Evolutionary conservation across 2,888 invertebrate genomes (phyloP).

Genomic region (Tenodera sinensis): DNA sequence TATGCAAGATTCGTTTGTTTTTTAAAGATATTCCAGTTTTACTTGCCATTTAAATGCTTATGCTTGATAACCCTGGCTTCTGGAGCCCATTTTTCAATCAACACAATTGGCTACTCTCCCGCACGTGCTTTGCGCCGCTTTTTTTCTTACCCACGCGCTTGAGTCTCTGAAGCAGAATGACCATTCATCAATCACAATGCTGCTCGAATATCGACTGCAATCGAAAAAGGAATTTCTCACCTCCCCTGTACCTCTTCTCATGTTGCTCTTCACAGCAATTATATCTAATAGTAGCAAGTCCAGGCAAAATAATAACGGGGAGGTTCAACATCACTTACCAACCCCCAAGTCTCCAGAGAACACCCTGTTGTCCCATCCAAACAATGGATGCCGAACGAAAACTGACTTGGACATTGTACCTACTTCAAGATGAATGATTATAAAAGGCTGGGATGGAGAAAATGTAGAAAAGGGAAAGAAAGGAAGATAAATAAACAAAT

Average conservation of each 20-base stretch:
- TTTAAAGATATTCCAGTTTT: too few species aligned
- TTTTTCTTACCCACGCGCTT: background rate
- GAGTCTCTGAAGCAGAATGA: background rate
- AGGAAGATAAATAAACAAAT: too few species aligned
- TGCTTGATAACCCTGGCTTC: too few species aligned
- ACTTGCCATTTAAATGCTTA: too few species aligned
- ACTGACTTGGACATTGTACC: background rate
- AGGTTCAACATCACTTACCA: background rate
- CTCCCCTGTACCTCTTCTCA: constrained; percentile 24
- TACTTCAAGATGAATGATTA: background rate
- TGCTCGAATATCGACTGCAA: constrained; percentile 30
- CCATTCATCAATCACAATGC: constrained; percentile 31
- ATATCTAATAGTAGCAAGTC: background rate
- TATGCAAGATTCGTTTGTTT: too few species aligned
- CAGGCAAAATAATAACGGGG: background rate
- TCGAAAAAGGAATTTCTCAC: constrained; percentile 31
- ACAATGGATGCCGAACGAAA: background rate
- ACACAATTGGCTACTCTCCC: background rate
- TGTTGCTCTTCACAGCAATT: constrained; percentile 29
- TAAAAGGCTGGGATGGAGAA: too few species aligned
- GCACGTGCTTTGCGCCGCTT: background rate
- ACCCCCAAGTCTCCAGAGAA: too few species aligned
- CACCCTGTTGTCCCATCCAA: background rate
- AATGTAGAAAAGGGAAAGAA: too few species aligned
- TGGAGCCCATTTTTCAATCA: background rate